A percentile compares a stretch with the other conserved stretches of the same genome.
Evolutionary conservation across 2,113 vertebrate species (phyloP).

Genomic region (Miniopterus natalensis): DNA sequence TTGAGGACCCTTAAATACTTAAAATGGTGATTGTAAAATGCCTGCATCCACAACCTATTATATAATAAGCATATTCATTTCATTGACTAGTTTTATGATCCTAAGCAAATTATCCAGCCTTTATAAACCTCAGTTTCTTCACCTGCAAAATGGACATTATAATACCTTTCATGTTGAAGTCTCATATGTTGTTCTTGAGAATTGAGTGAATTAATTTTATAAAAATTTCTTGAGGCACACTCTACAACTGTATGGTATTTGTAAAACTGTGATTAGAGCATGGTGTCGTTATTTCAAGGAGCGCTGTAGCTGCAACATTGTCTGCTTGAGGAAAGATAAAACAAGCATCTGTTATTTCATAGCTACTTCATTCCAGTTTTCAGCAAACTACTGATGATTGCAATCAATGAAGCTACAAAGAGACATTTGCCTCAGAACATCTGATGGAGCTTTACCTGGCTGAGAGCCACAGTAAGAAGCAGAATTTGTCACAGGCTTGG

Average conservation of each 20-base stretch:
- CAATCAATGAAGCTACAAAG: slow-evolving; percentile 25
- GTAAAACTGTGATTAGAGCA: slow-evolving; percentile 31
- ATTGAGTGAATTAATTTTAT: slow-evolving; percentile 25
- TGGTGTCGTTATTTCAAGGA: slow-evolving; percentile 38
- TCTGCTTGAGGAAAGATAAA: slow-evolving; percentile 25
- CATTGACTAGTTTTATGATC: background rate
- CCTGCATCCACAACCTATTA: background rate
- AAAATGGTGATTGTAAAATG: background rate
- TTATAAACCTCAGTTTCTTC: background rate
- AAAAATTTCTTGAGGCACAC: background rate
- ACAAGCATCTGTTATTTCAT: slow-evolving; percentile 39
- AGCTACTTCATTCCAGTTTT: slow-evolving; percentile 45
- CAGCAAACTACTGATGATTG: slow-evolving; percentile 45
- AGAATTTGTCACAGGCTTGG: slow-evolving; percentile 37
- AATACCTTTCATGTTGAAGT: slow-evolving; percentile 13
- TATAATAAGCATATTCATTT: background rate
- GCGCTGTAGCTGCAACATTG: slow-evolving; percentile 8
- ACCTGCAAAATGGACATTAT: background rate
- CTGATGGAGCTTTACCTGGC: background rate
- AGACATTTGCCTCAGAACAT: background rate
- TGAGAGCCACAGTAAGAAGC: background rate
- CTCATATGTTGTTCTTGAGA: background rate
- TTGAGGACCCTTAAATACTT: background rate
- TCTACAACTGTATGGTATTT: background rate
- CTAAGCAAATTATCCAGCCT: background rate